These are phyloP conservation scores for Drosophila mulleri DNA, from an alignment of 2,888 invertebrate genomes.

Conservation along the genomic window DNA sequence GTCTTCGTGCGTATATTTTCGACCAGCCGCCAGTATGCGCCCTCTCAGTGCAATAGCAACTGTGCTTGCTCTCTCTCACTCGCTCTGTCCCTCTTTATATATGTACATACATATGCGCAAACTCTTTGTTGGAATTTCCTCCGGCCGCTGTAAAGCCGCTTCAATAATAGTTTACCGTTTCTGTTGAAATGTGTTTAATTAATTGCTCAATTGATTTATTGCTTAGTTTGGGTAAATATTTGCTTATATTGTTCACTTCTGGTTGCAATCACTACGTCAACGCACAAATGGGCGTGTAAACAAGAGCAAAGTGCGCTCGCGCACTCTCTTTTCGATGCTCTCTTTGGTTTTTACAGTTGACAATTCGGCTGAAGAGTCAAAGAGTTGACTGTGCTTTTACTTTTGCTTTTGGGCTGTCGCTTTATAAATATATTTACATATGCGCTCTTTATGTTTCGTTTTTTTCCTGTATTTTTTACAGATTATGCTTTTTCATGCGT, in stretches of 20 bases:
- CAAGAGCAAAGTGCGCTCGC: slow-evolving; percentile 68
- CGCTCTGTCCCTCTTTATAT: slow-evolving; percentile 21
- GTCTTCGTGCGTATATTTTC: slow-evolving; percentile 29
- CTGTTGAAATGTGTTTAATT: slow-evolving; percentile 28
- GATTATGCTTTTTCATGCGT: slow-evolving; percentile 40
- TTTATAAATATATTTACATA: slow-evolving; percentile 31
- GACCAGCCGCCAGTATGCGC: slow-evolving; percentile 47
- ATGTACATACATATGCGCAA: slow-evolving; percentile 60
- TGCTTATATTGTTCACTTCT: slow-evolving; percentile 8
- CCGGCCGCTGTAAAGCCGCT: slow-evolving; percentile 35
- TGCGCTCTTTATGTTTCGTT: slow-evolving; percentile 17
- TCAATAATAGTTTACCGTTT: slow-evolving; percentile 14
- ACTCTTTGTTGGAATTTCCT: slow-evolving; percentile 49
- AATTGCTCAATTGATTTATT: slow-evolving; percentile 42
- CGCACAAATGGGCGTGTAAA: slow-evolving; percentile 72
- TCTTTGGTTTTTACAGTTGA: slow-evolving; percentile 35
- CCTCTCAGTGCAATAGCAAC: slow-evolving; percentile 38
- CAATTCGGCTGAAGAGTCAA: slow-evolving; percentile 35
- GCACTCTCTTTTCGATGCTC: slow-evolving; percentile 62
- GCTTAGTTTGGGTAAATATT: slow-evolving; percentile 31
- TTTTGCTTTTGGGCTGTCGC: slow-evolving; percentile 22
- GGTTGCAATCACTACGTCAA: slow-evolving; percentile 23
- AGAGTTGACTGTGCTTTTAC: slow-evolving; percentile 37
- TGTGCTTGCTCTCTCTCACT: background rate
- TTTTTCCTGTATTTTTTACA: slow-evolving; percentile 25